Evolutionary conservation across 2,888 invertebrate genomes (phyloP).

Genomic region (Busseola fusca): DNA sequence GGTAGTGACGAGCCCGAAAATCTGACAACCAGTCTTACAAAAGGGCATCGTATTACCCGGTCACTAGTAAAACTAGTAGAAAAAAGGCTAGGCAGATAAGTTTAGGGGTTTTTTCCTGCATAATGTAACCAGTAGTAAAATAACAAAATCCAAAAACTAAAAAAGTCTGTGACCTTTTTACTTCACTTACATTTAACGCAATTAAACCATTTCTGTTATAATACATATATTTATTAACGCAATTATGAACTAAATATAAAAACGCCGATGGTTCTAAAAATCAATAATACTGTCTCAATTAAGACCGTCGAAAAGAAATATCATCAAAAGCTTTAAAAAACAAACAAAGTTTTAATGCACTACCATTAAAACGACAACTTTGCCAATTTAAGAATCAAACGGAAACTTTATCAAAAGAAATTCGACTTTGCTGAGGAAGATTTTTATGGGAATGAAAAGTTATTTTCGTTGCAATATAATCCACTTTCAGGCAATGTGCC

Average conservation of each 20-base stretch:
- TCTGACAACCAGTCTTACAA: no score
- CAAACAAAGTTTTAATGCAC: constrained; percentile 38
- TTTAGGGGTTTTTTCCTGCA: no score
- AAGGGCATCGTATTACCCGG: no score
- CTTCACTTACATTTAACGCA: background rate
- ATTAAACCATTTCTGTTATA: background rate
- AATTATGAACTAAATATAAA: background rate
- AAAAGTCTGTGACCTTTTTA: no score
- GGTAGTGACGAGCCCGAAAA: no score
- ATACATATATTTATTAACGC: background rate
- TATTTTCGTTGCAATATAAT: constrained; percentile 46
- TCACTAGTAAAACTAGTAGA: no score
- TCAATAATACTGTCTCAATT: background rate
- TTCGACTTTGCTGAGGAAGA: constrained; percentile 14
- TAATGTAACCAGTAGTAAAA: no score
- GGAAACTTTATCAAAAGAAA: constrained; percentile 47
- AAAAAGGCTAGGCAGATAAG: no score
- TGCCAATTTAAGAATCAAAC: constrained; percentile 25
- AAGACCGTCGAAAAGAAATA: background rate
- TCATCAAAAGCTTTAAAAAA: constrained; percentile 28
- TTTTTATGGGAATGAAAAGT: constrained; percentile 33
- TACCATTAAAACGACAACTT: constrained; percentile 44
- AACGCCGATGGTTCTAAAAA: background rate
- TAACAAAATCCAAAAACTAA: no score
- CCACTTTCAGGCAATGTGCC: constrained; percentile 28